phyloP scores from a whole-genome alignment of 2,797 vertebrate genomes.

The Phataginus tetradactyla region DNA sequence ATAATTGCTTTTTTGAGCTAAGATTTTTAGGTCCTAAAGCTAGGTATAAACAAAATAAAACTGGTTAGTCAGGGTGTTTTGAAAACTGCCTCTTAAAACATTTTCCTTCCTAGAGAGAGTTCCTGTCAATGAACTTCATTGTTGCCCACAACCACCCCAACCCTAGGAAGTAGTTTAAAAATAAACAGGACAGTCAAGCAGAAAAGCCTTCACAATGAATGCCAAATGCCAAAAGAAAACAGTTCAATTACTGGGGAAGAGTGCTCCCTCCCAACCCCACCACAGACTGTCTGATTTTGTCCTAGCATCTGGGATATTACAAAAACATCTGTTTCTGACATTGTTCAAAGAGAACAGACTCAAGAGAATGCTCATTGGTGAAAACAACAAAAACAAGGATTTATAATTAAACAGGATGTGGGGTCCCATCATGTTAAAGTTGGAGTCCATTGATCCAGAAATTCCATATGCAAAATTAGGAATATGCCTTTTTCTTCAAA shows the following conservation, averaged over 20 bases:
- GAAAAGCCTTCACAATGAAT: slow-evolving; percentile 30
- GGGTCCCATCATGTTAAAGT: neutral
- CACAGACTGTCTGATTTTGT: neutral
- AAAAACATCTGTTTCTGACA: slow-evolving; percentile 21
- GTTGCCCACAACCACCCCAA: neutral
- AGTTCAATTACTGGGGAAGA: neutral
- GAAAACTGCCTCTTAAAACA: neutral
- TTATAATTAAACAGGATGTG: neutral
- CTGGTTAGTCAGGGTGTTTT: neutral
- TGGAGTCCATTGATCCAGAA: neutral
- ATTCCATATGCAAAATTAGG: neutral
- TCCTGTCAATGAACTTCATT: neutral
- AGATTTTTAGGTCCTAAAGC: neutral
- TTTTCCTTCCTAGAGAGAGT: neutral
- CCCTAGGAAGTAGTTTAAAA: neutral
- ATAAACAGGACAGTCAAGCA: neutral
- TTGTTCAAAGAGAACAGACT: neutral
- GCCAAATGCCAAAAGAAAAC: neutral
- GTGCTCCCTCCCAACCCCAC: neutral
- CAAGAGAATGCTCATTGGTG: neutral
- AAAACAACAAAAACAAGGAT: neutral
- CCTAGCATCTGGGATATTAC: neutral
- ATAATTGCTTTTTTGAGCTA: neutral
- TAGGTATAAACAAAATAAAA: neutral
- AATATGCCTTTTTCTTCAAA: neutral